These are phyloP conservation scores for Oithona nana DNA, from an alignment of 2,888 invertebrate genomes.

Conservation along the genomic window DNA sequence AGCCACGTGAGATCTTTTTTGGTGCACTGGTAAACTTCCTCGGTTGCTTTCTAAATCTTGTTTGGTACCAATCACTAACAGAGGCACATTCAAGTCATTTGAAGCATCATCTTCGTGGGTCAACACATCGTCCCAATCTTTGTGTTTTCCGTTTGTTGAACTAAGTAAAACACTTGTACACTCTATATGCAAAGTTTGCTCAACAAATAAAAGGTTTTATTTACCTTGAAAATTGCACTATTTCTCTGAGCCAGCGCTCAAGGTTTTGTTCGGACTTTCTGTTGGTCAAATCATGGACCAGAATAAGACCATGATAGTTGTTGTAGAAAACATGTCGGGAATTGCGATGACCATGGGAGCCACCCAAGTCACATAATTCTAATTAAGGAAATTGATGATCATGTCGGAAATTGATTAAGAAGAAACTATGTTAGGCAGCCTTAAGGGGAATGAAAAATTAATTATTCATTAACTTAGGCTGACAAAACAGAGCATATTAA, in stretches of 20 bases:
- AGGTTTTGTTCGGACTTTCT: conserved; percentile 84
- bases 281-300: conserved; percentile 92
- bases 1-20: conserved; percentile 47
- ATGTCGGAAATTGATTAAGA: neutral
- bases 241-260: conserved; percentile 78
- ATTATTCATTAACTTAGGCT: no score
- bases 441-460: no score
- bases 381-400: no score
- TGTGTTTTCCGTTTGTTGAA: neutral
- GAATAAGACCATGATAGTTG: conserved; percentile 75
- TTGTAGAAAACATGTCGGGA: conserved; percentile 85
- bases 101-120: neutral
- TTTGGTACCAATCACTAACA: conserved; percentile 84
- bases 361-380: conserved; percentile 32
- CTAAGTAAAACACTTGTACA: no score
- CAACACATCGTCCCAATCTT: neutral
- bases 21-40: conserved; percentile 20
- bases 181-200: neutral
- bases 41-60: conserved; percentile 52
- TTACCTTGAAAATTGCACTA: conserved; percentile 32
- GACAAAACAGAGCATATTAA: no score
- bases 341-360: conserved; percentile 76
- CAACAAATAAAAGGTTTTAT: neutral
- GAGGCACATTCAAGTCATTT: conserved; percentile 49
- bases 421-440: neutral